Evolutionary conservation across 1,140 invertebrate species (phyloP).

Genomic region (Sycophaga agraensis): DNA sequence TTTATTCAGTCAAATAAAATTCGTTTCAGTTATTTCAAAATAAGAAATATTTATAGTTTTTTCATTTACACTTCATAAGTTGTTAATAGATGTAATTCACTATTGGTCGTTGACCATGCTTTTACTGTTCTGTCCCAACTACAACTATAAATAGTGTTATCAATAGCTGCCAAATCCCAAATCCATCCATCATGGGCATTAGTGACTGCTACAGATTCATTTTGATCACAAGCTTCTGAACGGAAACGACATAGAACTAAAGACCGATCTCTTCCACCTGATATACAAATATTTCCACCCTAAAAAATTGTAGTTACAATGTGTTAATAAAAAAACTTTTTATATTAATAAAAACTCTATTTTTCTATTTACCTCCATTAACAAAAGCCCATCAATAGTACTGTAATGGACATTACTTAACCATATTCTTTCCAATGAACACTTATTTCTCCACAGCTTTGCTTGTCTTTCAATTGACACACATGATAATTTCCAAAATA

Average conservation of each 20-base stretch:
- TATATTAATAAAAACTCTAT: background rate
- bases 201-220: slow-evolving; percentile 18
- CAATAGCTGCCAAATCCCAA: slow-evolving; percentile 47
- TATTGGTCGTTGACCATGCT: slow-evolving; percentile 41
- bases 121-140: slow-evolving; percentile 50
- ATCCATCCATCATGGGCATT: slow-evolving; percentile 53
- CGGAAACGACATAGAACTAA: slow-evolving; percentile 42
- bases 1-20: background rate
- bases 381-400: slow-evolving; percentile 46
- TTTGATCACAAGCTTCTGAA: slow-evolving; percentile 24
- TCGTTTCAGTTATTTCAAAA: background rate
- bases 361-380: slow-evolving; percentile 44
- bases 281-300: slow-evolving; percentile 46
- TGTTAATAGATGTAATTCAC: slow-evolving; percentile 34
- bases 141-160: slow-evolving; percentile 48
- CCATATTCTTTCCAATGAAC: slow-evolving; percentile 36
- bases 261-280: slow-evolving; percentile 48
- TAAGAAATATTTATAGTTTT: background rate
- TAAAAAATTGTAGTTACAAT: slow-evolving; percentile 21
- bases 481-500: slow-evolving; percentile 52
- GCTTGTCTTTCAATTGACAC: slow-evolving; percentile 43
- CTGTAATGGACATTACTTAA: slow-evolving; percentile 41
- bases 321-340: background rate
- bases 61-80: slow-evolving; percentile 43
- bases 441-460: slow-evolving; percentile 39